phyloP scores from a whole-genome alignment of 2,113 vertebrate species.

The Oryctolagus cuniculus region mOryCun1.1 NC_091432.1:91289501-91290000 shows the following conservation, averaged over 20 bases:
- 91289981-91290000: neutral
- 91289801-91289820: neutral
- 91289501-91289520: too few species aligned
- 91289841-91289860: neutral
- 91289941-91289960: neutral
- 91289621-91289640: neutral
- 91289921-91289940: conserved; percentile 43
- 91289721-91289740: neutral
- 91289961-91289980: conserved; percentile 12
- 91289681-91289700: neutral
- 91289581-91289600: too few species aligned
- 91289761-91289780: neutral
- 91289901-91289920: conserved; percentile 15
- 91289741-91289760: neutral
- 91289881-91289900: neutral
- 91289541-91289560: too few species aligned
- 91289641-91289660: neutral
- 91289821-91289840: neutral
- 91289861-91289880: neutral
- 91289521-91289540: too few species aligned
- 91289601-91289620: neutral
- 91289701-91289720: neutral
- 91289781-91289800: neutral
- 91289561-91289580: too few species aligned
- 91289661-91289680: neutral